Base-by-base conservation (phyloP, 2,888 invertebrate genomes). In the Dicycla oo region DNA sequence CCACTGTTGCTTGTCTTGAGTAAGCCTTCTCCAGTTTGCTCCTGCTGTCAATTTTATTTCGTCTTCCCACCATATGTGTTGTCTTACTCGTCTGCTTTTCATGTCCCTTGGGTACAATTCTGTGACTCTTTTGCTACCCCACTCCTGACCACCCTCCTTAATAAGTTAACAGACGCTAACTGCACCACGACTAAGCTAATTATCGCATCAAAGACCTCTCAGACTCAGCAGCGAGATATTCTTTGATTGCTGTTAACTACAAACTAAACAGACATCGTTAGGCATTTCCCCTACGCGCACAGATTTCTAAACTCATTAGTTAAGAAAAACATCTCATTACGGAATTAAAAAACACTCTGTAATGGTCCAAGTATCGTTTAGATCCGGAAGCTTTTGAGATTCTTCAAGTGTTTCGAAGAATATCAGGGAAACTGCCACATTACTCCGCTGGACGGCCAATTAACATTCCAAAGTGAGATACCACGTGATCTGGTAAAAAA, bases 301-400 rank as follows among this genome's bases (percentile, higher is more conserved):
- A 62, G 79, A 69, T 80, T 80, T 80, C 69, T 78, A 82, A 78
- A 79, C 67, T 58, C 69, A 78, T 85, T 85, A 78, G 30, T 43
- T 57, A 67, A 73, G 70, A 83, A 85, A 81, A 84, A 71, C n/a
- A 58, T 45, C 67, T 78, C 73, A 73, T 76, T 76, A 82, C 62
- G 34, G 73, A 72, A 63, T 80, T 47, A 60, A 76, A 82, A 84
- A 83, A 64, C 40, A 51, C 23, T 70, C n/a, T 71, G 51, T 76
- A 74, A 78, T 74, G 67, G 56, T 34, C 13, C 30, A 45, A 49
- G 57, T 77, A 63, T 75, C 45, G 75, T 74, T 60, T 54, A 72
- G 67, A 69, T 65, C 58, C 82, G 84, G 82, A 85, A 80, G 61
- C 43, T 61, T 30, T 53, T 66, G 76, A 56, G 61, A 85, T 85